Evolutionary conservation across 2,797 vertebrate genomes (phyloP), one percentile per base, ranked within the genome.

Genomic region (Hoplostethus mediterraneus): DNA sequence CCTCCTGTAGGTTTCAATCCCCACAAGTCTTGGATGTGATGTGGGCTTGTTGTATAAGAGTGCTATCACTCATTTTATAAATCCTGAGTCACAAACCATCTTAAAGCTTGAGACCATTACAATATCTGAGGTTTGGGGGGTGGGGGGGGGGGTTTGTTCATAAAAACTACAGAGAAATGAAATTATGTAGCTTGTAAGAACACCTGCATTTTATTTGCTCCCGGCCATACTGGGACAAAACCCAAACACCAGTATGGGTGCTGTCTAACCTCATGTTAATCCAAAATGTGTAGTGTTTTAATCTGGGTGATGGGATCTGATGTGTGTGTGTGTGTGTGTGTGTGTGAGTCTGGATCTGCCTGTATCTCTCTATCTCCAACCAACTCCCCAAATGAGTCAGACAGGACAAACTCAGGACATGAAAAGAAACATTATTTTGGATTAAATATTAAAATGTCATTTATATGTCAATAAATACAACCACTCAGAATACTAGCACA

Each of bases 391-490:
- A 36, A 36, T 36, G 33, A 36, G 33, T 9, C 0, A 9, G 1
- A 10, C 10, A 42, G 3, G 0, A 10, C 10, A 42, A 42, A 45
- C 13, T 45, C 14, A 5, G 44, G 13, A 45, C 12, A 45, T 2
- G 14, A 63, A 2, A 6, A 68, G 33, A 61, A 60, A 38, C 42
- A 51, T 54, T 63, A 1, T 53, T 73, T 70, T 40, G 16, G 25
- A 67, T 85, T 82, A 80, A 82, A 75, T 81, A 80, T 71, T 5
- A 61, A 60, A 60, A 31, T 54, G 76, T 78, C 28, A 82, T 82
- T 83, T 75, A 65, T 71, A 69, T 62, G 80, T 49, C 2, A 91
- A 92, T 90, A 93, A 92, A 93, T 92, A 91, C 54, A 80, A 45
- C 0, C 30, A 72, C 68, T 53, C 21, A 54, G 36, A 71, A 38